Conservation (phyloP, 2,888 invertebrate species). For the Oasisia sp. region DNA sequence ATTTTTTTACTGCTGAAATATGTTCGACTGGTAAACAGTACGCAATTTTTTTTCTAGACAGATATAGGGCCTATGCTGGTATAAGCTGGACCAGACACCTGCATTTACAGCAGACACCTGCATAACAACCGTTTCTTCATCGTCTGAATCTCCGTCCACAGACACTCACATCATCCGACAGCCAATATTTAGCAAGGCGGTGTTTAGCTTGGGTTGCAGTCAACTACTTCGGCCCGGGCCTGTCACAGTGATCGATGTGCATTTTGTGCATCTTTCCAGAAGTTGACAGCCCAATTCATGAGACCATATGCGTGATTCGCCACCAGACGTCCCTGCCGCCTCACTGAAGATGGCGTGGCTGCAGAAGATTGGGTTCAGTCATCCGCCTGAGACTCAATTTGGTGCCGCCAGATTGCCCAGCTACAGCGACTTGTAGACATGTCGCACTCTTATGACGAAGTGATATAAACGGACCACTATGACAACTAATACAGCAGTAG, state of each 20-base stretch:
- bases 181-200: neutral
- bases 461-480: neutral
- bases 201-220: neutral
- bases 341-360: neutral
- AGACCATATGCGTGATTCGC: neutral
- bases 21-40: neutral
- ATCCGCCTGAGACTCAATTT: neutral
- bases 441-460: neutral
- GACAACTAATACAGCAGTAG: neutral
- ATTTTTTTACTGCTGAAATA: neutral
- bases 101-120: neutral
- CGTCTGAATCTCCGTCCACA: neutral
- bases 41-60: neutral
- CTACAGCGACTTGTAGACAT: neutral
- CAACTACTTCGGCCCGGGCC: neutral
- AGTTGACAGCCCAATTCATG: constrained; percentile 17
- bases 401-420: neutral
- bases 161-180: neutral
- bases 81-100: neutral
- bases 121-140: neutral
- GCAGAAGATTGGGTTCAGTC: neutral
- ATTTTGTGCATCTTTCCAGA: neutral
- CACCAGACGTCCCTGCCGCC: neutral
- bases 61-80: neutral
- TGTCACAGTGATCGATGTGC: neutral